Conservation (phyloP, 2,797 vertebrate species). For the Nannoperca australis region DNA sequence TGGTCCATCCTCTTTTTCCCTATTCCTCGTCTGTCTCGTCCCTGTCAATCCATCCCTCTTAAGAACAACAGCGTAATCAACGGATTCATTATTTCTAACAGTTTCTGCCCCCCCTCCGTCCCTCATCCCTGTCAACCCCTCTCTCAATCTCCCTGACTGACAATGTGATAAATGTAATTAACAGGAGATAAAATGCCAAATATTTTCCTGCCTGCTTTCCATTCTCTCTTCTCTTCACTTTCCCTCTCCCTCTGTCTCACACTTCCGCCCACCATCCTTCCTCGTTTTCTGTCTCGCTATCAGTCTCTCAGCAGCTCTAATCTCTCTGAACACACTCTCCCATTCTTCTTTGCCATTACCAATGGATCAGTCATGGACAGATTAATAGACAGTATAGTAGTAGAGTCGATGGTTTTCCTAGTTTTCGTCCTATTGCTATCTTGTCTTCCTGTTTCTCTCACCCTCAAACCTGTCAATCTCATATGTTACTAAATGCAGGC, state of each 20-base stretch:
- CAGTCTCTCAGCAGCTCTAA: conserved; percentile 47
- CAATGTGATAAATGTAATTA: conserved; percentile 60
- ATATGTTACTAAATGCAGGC: conserved; percentile 3
- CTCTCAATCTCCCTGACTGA: conserved; percentile 41
- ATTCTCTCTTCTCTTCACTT: conserved; percentile 38
- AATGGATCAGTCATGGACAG: conserved; percentile 22
- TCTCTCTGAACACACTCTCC: conserved; percentile 39
- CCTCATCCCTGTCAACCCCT: conserved; percentile 25
- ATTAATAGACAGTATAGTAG: neutral
- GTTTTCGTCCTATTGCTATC: neutral
- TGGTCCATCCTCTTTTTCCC: conserved; percentile 24
- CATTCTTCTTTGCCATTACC: conserved; percentile 25
- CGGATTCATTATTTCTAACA: conserved; percentile 49
- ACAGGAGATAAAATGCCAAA: conserved; percentile 35
- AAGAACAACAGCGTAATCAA: conserved; percentile 51
- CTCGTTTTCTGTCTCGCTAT: conserved; percentile 30
- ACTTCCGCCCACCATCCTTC: conserved; percentile 68
- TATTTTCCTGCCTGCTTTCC: conserved; percentile 33
- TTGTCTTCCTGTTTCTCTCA: neutral
- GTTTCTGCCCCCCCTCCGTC: neutral
- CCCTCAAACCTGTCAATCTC: conserved; percentile 7
- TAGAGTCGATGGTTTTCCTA: conserved; percentile 13
- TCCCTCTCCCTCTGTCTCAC: conserved; percentile 67
- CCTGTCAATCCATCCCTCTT: conserved; percentile 50
- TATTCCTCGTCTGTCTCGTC: conserved; percentile 4